Percentiles rank a stretch among this genome's conserved stretches.
phyloP scores from a whole-genome alignment of 1,140 invertebrate genomes.

The Tenebrio molitor region DNA sequence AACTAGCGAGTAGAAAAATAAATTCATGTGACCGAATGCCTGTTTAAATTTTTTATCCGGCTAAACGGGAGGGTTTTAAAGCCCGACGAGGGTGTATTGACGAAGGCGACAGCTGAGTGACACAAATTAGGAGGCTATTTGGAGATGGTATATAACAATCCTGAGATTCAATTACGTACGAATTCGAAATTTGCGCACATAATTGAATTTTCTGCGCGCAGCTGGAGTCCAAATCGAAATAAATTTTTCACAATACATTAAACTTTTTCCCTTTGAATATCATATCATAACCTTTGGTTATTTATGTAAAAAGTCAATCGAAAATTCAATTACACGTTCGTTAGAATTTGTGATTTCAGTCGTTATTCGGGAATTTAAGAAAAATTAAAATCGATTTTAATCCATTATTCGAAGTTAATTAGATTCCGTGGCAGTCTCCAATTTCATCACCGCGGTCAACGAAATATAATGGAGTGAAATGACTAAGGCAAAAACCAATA shows the following conservation, averaged over 20 bases:
- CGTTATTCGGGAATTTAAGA: background rate
- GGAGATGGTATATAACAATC: slow-evolving; percentile 8
- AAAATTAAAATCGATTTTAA: background rate
- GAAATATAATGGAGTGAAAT: background rate
- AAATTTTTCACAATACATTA: slow-evolving; percentile 33
- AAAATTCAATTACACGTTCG: too few species aligned
- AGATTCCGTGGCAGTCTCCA: background rate
- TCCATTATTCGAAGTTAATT: background rate
- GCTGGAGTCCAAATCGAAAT: slow-evolving; percentile 13
- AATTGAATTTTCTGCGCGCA: slow-evolving; percentile 24
- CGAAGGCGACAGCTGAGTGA: background rate
- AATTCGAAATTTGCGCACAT: slow-evolving; percentile 26
- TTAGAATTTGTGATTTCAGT: too few species aligned
- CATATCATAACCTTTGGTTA: too few species aligned
- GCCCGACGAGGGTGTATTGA: too few species aligned
- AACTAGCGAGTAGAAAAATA: too few species aligned
- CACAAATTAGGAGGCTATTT: slow-evolving; percentile 18
- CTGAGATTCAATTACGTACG: background rate
- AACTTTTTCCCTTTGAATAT: slow-evolving; percentile 3
- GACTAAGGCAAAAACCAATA: background rate
- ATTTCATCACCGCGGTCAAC: background rate
- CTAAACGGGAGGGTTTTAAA: too few species aligned
- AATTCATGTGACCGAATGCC: too few species aligned
- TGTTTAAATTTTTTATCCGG: too few species aligned
- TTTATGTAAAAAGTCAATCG: too few species aligned